Evolutionary conservation across 2,113 vertebrate species (phyloP).

Genomic region (Ammospiza caudacuta): DNA sequence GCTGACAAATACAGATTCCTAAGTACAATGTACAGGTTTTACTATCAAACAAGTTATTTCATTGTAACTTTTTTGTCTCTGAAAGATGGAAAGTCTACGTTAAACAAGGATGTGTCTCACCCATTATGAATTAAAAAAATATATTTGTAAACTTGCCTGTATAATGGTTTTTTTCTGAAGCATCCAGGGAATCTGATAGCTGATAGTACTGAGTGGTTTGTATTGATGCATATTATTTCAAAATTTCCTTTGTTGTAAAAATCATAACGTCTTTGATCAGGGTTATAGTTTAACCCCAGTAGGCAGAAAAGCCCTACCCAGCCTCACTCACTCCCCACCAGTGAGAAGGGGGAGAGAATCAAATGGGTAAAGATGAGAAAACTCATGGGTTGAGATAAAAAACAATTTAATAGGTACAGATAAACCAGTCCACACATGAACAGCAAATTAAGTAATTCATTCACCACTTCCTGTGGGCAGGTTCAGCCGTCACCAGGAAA

Average conservation of each 20-base stretch:
- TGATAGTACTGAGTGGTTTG: neutral
- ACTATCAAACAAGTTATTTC: neutral
- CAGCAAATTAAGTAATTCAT: neutral
- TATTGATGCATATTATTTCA: neutral
- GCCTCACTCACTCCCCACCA: rapidly evolving
- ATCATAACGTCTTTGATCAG: neutral
- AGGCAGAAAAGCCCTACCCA: neutral
- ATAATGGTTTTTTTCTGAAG: neutral
- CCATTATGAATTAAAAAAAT: neutral
- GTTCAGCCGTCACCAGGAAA: neutral
- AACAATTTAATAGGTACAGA: neutral
- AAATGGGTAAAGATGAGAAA: neutral
- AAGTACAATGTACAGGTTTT: neutral
- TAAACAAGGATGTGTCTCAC: neutral
- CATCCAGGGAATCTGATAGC: neutral
- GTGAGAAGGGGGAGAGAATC: neutral
- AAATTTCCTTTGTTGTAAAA: neutral
- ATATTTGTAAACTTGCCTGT: neutral
- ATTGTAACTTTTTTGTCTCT: neutral
- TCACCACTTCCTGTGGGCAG: rapidly evolving
- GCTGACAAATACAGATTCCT: neutral
- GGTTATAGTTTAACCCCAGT: neutral
- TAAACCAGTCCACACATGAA: neutral
- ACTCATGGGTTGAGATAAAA: neutral
- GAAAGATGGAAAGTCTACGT: neutral